These are phyloP conservation scores for Copidosoma aretas DNA, from an alignment of 2,888 invertebrate species.

Conservation along the genomic window DNA sequence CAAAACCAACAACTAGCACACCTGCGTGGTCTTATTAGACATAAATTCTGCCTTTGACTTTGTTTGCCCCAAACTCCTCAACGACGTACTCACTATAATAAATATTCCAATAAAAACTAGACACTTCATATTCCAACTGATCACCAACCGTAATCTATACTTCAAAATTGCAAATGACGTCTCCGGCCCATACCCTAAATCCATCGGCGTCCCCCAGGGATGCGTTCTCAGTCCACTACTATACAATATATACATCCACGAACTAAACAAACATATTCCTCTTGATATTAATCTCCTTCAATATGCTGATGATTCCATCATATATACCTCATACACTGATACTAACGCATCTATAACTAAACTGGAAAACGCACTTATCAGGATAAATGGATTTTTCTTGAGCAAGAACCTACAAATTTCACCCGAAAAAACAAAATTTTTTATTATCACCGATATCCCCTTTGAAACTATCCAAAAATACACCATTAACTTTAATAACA, in stretches of 20 bases:
- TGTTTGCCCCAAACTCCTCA: background rate
- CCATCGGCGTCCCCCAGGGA: constrained; percentile 11
- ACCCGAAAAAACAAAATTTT: too few species aligned
- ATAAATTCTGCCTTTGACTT: constrained; percentile 22
- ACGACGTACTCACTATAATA: background rate
- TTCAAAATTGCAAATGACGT: constrained; percentile 14
- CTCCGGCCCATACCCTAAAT: constrained; percentile 4
- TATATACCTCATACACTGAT: background rate
- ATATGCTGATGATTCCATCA: constrained; percentile 20
- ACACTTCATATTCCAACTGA: constrained; percentile 15
- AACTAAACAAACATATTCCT: background rate
- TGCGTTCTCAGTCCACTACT: constrained; percentile 18
- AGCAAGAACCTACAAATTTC: too few species aligned
- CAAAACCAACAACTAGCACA: background rate
- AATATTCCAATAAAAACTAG: constrained; percentile 14
- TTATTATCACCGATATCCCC: too few species aligned
- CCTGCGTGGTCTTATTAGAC: background rate
- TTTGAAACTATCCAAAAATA: too few species aligned
- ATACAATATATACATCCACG: constrained; percentile 3
- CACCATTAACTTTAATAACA: background rate
- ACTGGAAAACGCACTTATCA: background rate
- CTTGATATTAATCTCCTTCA: background rate
- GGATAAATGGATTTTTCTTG: too few species aligned
- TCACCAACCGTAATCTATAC: constrained; percentile 4
- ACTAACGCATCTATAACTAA: background rate